Base-by-base conservation (phyloP, 2,888 invertebrate species). In the Lamellibrachia columna region DNA sequence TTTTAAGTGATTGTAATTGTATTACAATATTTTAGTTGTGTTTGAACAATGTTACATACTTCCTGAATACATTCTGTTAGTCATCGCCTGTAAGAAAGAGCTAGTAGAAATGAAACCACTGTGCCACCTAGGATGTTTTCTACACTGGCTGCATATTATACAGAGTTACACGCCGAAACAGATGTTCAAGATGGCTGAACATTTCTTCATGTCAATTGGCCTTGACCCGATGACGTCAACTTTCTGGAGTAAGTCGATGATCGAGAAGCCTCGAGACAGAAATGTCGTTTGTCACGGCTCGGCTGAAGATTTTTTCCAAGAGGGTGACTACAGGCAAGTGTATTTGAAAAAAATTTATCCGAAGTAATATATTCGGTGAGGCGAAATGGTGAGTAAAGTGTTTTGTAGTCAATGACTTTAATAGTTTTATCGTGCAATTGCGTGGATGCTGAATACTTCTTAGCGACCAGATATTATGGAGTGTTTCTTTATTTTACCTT, bases 171-270 rank as follows among this genome's bases (percentile, higher is more conserved):
- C 90, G n/a, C 92, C 93, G 3, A 15, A n/a, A 52, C 52, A 22
- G 90, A 94, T 94, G 92, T 94, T 94, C 90, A 22, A 94, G 92
- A 94, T 94, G 90, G 95, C 96, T 0, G 96, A 96, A 55, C 93
- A 95, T 0, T 96, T 96, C 93, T 96, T 96, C 93, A 93, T 93
- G 0, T 95, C 96, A 22, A 95, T 96, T 7, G 96, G 96, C 40
- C 95, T 98, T 95, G 98, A 98, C 95, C 97, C 98, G 0, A 98
- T 98, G 97, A 98, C 98, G 0, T 97, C 98, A 0, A 98, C 98
- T 96, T 98, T 98, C 97, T 98, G 98, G 98, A 97, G 98, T 90
- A 97, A 97, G 53, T 98, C 98, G 0, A 97, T 98, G 97, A 97
- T 98, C 58, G 98, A 98, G 94, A 97, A 98, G 93, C 98, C 98